Base-by-base conservation (phyloP, 2,113 vertebrate genomes). In the Sebastes schlegelii region DNA sequence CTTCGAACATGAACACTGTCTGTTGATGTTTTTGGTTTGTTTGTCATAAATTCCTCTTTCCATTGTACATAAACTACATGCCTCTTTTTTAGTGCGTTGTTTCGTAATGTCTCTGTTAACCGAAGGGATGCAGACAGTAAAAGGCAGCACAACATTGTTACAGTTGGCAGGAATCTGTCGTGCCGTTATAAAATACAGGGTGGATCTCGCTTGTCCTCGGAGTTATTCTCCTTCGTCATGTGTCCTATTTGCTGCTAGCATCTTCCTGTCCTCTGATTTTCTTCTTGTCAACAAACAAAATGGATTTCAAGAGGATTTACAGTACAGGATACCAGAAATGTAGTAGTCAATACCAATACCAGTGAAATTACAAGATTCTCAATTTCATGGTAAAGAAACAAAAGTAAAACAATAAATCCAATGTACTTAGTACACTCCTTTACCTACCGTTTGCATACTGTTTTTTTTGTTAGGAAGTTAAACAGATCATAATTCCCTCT, bases 1-100 rank as follows among this genome's bases (percentile, higher is more conserved):
- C 26, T 49, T 14, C 21, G 69, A 57, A 61, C 17, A 78, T 62
- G 34, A 69, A 52, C 23, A 40, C 23, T 49, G 46, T 73, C 2
- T 51, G 57, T 63, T 69, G 46, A 74, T 70, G 1, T 55, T 71
- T 49, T 68, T 64, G 60, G 43, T 43, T 51, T 46, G n/a, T 82
- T 42, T 74, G 48, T 51, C 63, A 48, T n/a, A 26, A 21, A 21
- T 66, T 55, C 21, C 12, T 52, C 49, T 70, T 57, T 11, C 21
- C 6, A 19, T 69, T 48, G 54, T 40, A 21, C 23, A 66, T 66
- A 54, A 46, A 48, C 14, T 63, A 23, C 26, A 43, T 57, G 40
- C 12, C 12, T 79, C 3, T 42, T 48, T 48, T 72, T 57, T 9
- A 26, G 51, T 52, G 3, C 2, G n/a, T 61, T 77, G 26, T n/a